A percentile compares a stretch with the other conserved stretches of the same genome.
Evolutionary conservation across 2,888 invertebrate genomes (phyloP).

Genomic region (Drosophila borborema): DNA sequence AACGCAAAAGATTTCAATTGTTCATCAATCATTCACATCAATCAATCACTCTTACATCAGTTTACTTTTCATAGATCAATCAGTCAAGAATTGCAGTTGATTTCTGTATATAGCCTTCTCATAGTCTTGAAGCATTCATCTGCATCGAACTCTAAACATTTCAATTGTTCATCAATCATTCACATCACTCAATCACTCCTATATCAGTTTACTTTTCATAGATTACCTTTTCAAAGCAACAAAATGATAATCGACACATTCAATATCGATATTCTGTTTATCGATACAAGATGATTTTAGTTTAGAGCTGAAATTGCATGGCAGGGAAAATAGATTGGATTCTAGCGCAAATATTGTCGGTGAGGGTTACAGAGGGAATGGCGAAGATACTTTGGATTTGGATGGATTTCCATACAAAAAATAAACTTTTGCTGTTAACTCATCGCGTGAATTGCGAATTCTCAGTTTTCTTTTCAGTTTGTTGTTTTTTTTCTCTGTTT

Average conservation of each 20-base stretch:
- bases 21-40: background rate
- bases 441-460: constrained; percentile 72
- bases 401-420: constrained; percentile 17
- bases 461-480: constrained; percentile 29
- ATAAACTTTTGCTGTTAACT: constrained; percentile 72
- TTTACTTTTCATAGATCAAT: no score
- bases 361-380: background rate
- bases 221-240: background rate
- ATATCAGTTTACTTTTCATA: background rate
- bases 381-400: background rate
- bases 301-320: background rate
- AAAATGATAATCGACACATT: background rate
- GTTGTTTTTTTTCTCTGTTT: constrained; percentile 9
- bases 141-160: background rate
- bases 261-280: background rate
- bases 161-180: background rate
- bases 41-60: background rate
- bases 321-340: constrained; percentile 1
- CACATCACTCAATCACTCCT: background rate
- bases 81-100: no score
- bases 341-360: background rate
- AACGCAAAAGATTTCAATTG: background rate
- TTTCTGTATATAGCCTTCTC: background rate
- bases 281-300: background rate
- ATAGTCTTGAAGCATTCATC: background rate